These are phyloP conservation scores for Dusona sp. DNA, from an alignment of 2,888 invertebrate genomes.

Conservation along the genomic window DNA sequence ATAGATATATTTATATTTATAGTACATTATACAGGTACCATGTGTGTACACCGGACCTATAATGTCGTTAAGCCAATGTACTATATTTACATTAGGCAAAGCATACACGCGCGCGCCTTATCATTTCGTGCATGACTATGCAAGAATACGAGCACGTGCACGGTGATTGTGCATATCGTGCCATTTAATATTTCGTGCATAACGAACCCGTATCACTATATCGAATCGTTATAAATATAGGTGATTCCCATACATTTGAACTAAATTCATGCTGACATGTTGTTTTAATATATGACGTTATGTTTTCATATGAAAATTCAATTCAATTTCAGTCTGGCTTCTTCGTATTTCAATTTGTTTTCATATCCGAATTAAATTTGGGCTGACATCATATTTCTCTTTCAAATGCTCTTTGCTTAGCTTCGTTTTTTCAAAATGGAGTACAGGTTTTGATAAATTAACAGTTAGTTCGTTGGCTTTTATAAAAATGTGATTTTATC, in stretches of 20 bases:
- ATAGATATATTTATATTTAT: slow-evolving; percentile 27
- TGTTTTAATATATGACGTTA: not conserved
- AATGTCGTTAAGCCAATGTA: slow-evolving; percentile 55
- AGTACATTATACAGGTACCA: slow-evolving; percentile 27
- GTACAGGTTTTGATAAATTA: not conserved
- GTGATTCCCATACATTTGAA: not conserved
- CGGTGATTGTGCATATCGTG: slow-evolving; percentile 45
- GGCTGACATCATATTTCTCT: not conserved
- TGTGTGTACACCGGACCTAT: slow-evolving; percentile 44
- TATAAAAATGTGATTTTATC: not conserved
- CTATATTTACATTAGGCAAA: slow-evolving; percentile 54
- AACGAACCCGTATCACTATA: slow-evolving; percentile 26
- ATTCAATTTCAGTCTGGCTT: not conserved
- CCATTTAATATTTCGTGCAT: slow-evolving; percentile 54
- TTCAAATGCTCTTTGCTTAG: not conserved
- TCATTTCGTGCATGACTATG: slow-evolving; percentile 50
- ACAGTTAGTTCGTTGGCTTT: not conserved
- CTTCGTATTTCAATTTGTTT: not conserved
- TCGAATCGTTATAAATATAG: not conserved
- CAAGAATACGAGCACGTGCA: slow-evolving; percentile 42
- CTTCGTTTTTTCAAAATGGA: not conserved
- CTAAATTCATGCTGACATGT: slow-evolving; percentile 4
- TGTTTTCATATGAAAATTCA: not conserved
- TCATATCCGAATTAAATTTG: not conserved
- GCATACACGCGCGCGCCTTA: slow-evolving; percentile 37